A percentile compares a stretch with the other conserved stretches of the same genome.
These are phyloP conservation scores for Palythoa grandiflora DNA, from an alignment of 92 coral and sea anemone genomes.

Conservation along the genomic window DNA sequence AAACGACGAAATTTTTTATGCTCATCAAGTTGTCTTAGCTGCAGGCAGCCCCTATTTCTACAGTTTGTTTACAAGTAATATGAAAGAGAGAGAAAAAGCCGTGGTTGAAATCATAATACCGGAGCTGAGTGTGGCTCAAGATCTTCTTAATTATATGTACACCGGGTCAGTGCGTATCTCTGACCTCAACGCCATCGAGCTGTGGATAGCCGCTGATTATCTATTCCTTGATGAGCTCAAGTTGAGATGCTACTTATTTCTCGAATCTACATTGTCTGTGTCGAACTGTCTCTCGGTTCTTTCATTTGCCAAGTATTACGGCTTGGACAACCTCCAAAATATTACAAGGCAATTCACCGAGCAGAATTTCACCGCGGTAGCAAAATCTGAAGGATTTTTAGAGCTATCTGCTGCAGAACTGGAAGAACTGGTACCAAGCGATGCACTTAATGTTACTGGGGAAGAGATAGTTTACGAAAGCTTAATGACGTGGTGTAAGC, in stretches of 20 bases:
- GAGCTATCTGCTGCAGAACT: constrained; percentile 11
- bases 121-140: neutral
- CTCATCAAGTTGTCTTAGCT: constrained; percentile 57
- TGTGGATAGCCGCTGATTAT: constrained; percentile 37
- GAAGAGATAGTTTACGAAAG: constrained; percentile 36
- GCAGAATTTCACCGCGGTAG: constrained; percentile 25
- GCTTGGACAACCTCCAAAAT: constrained; percentile 8
- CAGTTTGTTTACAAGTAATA: constrained; percentile 25
- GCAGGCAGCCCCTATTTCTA: constrained; percentile 61
- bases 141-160: constrained; percentile 19
- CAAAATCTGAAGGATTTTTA: constrained; percentile 14
- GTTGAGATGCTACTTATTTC: constrained; percentile 4
- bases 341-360: constrained; percentile 24
- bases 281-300: constrained; percentile 32
- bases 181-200: constrained; percentile 9
- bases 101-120: constrained; percentile 8
- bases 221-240: constrained; percentile 35
- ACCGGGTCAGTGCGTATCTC: constrained; percentile 33
- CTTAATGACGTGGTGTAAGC: constrained; percentile 28
- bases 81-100: constrained; percentile 8
- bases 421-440: neutral
- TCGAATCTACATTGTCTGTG: constrained; percentile 24
- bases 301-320: constrained; percentile 35
- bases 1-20: constrained; percentile 51
- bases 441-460: neutral